phyloP scores from a whole-genome alignment of 2,797 vertebrate species.

The Prionace glauca region DNA sequence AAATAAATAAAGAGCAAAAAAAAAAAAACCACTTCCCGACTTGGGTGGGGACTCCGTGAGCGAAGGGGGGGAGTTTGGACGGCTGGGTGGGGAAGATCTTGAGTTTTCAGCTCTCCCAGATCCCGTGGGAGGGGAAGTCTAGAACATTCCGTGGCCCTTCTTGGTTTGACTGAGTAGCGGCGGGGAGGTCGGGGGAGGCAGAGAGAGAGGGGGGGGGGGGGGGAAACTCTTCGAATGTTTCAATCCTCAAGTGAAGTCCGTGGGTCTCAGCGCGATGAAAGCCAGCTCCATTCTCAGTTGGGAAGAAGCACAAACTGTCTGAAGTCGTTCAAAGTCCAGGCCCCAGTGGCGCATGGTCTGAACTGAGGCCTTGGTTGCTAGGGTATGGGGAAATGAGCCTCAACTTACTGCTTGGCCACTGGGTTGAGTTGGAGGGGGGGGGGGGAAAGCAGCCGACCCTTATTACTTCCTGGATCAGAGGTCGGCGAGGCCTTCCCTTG shows the following conservation, averaged over 20 bases:
- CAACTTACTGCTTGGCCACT: background rate
- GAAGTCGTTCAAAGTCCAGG: background rate
- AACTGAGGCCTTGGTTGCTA: background rate
- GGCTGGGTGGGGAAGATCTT: background rate
- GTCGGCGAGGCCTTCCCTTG: background rate
- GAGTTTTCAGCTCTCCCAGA: too few species aligned
- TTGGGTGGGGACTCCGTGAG: background rate
- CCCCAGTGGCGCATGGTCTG: background rate
- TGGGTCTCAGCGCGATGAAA: background rate
- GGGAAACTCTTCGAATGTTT: background rate
- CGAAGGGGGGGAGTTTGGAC: background rate
- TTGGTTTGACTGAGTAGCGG: background rate
- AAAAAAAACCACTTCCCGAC: background rate
- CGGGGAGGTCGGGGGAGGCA: fast-evolving
- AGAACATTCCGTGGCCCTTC: background rate
- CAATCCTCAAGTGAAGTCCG: background rate
- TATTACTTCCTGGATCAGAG: background rate
- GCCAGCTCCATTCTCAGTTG: background rate
- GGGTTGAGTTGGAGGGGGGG: background rate
- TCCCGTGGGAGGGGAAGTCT: background rate
- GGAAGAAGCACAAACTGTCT: background rate
- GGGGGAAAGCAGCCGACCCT: background rate
- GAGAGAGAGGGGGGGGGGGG: too few species aligned
- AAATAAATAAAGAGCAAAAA: too few species aligned
- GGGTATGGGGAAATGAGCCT: too few species aligned